Evolutionary conservation across 2,797 vertebrate genomes (phyloP).

Genomic region (Chrysocyon brachyurus): DNA sequence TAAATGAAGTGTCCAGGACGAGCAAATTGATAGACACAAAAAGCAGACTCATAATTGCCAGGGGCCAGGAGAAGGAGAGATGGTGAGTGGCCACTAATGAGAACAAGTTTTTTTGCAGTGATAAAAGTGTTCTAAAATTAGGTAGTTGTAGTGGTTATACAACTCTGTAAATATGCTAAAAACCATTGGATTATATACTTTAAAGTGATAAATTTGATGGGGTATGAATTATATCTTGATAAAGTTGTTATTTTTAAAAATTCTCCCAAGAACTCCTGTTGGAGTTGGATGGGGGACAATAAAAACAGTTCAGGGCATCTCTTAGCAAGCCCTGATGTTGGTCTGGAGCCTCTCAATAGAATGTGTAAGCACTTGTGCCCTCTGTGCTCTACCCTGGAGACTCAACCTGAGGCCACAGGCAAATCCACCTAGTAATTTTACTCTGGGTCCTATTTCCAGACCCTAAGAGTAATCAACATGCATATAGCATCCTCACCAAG

Average conservation of each 20-base stretch:
- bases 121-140: conserved; percentile 34
- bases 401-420: not conserved
- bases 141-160: not conserved
- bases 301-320: not conserved
- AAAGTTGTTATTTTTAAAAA: not conserved
- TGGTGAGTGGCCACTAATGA: not conserved
- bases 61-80: not conserved
- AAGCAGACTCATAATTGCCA: not conserved
- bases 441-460: not conserved
- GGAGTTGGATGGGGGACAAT: not conserved
- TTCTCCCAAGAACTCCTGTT: not conserved
- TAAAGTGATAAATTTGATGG: not conserved
- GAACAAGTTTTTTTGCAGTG: not conserved
- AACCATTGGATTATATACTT: not conserved
- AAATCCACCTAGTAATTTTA: not conserved
- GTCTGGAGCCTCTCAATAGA: not conserved
- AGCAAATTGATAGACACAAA: not conserved
- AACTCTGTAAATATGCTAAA: not conserved
- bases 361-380: not conserved
- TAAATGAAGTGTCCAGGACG: not conserved
- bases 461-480: not conserved
- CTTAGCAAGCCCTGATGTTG: not conserved
- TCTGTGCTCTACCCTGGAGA: not conserved
- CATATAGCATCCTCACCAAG: not conserved
- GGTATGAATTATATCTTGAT: not conserved